phyloP scores from a whole-genome alignment of 2,113 vertebrate genomes.

The Riparia riparia region DNA sequence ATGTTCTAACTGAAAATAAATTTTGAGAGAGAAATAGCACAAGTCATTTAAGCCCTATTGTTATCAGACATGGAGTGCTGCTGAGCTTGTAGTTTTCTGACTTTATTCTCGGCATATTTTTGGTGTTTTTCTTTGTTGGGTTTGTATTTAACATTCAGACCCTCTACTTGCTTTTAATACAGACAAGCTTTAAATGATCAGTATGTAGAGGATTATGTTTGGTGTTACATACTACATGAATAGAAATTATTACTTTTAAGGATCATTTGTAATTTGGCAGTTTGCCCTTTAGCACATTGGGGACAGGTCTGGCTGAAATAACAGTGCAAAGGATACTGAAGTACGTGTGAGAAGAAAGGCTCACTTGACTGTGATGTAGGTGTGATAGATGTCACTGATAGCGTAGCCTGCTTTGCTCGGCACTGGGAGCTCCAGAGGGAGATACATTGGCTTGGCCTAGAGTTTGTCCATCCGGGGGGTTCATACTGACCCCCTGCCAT shows the following conservation, averaged over 20 bases:
- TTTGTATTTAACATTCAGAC: neutral
- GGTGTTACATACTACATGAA: neutral
- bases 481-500: neutral
- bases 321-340: neutral
- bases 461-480: neutral
- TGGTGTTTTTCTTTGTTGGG: neutral
- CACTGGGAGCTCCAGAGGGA: accelerated
- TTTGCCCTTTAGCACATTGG: neutral
- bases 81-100: neutral
- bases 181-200: neutral
- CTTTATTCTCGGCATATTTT: neutral
- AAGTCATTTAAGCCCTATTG: neutral
- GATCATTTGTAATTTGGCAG: neutral
- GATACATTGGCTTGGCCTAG: neutral
- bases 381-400: neutral
- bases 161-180: neutral
- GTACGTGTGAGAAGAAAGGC: neutral
- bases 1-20: neutral
- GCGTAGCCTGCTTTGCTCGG: neutral
- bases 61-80: neutral
- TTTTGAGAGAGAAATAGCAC: neutral
- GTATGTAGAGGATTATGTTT: neutral
- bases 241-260: neutral
- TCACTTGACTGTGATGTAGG: neutral
- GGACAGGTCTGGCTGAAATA: neutral